These are phyloP conservation scores for Pycnonotus jocosus DNA, from an alignment of 2,113 vertebrate species.

Conservation along the genomic window DNA sequence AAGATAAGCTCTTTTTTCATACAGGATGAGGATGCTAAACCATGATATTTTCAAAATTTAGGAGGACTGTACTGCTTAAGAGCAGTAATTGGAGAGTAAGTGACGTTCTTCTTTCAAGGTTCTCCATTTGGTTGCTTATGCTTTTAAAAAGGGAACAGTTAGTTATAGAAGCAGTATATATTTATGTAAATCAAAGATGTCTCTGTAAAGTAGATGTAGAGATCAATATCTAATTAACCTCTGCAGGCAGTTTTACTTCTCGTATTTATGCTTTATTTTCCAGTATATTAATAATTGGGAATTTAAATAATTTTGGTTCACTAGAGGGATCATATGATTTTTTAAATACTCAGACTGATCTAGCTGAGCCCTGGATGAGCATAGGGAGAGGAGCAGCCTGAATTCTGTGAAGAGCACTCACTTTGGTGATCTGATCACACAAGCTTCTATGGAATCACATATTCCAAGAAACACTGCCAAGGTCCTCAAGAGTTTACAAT, in stretches of 20 bases:
- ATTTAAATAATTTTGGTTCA: not conserved
- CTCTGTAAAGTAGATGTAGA: not conserved
- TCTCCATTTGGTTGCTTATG: not conserved
- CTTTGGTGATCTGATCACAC: not conserved
- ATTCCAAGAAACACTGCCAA: not conserved
- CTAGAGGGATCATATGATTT: not conserved
- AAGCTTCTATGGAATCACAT: not conserved
- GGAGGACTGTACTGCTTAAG: not conserved
- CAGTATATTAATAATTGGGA: not conserved
- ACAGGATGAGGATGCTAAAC: not conserved
- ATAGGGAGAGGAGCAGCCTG: not conserved
- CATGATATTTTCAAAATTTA: not conserved
- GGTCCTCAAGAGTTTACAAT: not conserved
- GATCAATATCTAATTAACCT: not conserved
- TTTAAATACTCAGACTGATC: not conserved
- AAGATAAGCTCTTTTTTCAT: not conserved
- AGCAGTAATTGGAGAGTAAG: not conserved
- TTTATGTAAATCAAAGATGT: not conserved
- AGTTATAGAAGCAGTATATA: not conserved
- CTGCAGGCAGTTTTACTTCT: not conserved
- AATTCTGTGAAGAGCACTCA: not conserved
- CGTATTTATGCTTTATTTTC: not conserved
- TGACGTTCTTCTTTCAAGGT: not conserved
- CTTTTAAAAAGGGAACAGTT: not conserved
- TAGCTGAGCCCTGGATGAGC: not conserved